phyloP scores from a whole-genome alignment of 2,113 vertebrate genomes.

The Amblyopsis rosae region DNA sequence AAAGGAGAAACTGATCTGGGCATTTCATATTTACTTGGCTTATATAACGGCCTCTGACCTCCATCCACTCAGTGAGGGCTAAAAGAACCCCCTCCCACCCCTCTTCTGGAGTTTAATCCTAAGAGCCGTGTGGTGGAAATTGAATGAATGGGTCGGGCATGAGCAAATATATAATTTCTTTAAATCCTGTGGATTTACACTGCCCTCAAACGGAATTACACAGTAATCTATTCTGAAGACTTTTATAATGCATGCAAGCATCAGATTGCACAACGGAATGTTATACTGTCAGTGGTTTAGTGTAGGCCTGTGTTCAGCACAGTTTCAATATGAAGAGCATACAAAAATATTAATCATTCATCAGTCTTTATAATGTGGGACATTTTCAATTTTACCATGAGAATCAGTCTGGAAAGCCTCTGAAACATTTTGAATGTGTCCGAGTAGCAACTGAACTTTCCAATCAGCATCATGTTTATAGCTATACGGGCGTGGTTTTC shows the following conservation, averaged over 20 bases:
- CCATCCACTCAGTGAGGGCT: slow-evolving; percentile 61
- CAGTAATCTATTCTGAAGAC: slow-evolving; percentile 59
- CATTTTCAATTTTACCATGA: no score
- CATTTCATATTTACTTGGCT: slow-evolving; percentile 61
- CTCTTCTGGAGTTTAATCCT: slow-evolving; percentile 64
- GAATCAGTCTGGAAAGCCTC: no score
- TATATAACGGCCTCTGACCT: slow-evolving; percentile 66
- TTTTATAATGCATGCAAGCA: slow-evolving; percentile 24
- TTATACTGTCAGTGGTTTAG: no score
- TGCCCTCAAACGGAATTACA: slow-evolving; percentile 55
- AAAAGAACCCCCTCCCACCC: slow-evolving; percentile 56
- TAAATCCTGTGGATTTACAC: slow-evolving; percentile 70
- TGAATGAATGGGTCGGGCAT: slow-evolving; percentile 50
- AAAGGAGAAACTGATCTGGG: slow-evolving; percentile 48
- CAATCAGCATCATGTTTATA: no score
- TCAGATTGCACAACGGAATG: slow-evolving; percentile 17
- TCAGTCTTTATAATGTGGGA: no score
- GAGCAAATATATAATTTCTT: slow-evolving; percentile 47
- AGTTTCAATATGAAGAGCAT: no score
- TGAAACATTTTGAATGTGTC: no score
- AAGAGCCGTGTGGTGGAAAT: slow-evolving; percentile 48
- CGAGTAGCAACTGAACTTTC: no score
- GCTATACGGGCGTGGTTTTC: no score
- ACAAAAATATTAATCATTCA: no score
- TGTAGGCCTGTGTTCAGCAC: no score